phyloP scores from a whole-genome alignment of 2,888 invertebrate genomes.

The Trissoscelio sp. region DNA sequence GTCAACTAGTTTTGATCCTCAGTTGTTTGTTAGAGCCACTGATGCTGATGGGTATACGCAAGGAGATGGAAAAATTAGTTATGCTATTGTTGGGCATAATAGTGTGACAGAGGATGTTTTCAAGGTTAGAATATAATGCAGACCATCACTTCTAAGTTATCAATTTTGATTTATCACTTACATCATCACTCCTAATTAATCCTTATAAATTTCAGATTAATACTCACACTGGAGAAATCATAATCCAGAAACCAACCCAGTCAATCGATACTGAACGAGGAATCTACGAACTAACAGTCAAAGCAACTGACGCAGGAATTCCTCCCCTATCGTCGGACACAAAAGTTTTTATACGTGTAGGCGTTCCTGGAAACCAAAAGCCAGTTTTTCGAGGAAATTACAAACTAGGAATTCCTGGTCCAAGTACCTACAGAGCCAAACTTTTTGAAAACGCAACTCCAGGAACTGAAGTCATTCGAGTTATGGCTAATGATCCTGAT shows the following conservation, averaged over 20 bases:
- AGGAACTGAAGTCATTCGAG: constrained; percentile 88
- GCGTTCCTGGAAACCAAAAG: constrained; percentile 91
- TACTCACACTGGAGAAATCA: constrained; percentile 88
- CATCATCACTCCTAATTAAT: no score
- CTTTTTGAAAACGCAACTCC: constrained; percentile 89
- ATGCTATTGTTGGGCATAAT: constrained; percentile 88
- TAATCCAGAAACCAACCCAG: constrained; percentile 86
- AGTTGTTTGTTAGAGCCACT: constrained; percentile 90
- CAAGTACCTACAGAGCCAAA: constrained; percentile 89
- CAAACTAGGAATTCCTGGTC: constrained; percentile 86
- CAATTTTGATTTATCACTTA: background rate
- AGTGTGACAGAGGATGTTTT: constrained; percentile 86
- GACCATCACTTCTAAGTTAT: background rate
- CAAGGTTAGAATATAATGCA: constrained; percentile 71
- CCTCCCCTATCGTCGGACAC: constrained; percentile 88
- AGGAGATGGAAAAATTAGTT: constrained; percentile 88
- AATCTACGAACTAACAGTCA: constrained; percentile 88
- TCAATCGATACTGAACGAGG: constrained; percentile 91
- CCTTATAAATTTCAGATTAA: constrained; percentile 86
- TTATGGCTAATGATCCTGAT: constrained; percentile 91
- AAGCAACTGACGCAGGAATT: constrained; percentile 89
- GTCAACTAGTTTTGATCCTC: constrained; percentile 90
- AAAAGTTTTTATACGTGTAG: constrained; percentile 88
- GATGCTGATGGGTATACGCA: constrained; percentile 90
- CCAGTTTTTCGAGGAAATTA: constrained; percentile 91